Base-by-base conservation (phyloP, 2,888 invertebrate genomes). In the Apodemia hepburni region DNA sequence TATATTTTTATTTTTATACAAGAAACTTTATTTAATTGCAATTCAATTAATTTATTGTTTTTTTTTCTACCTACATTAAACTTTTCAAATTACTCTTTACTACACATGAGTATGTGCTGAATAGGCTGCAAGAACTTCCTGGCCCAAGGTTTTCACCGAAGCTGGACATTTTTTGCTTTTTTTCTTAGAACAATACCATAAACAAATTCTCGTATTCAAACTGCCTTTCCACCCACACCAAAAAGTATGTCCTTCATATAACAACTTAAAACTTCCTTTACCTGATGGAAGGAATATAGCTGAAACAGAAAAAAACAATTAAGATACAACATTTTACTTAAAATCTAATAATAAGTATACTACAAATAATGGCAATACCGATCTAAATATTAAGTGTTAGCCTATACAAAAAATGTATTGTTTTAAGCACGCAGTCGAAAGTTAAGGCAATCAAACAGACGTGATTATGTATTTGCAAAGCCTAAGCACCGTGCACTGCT, bases 111-210 rank as follows among this genome's bases (percentile, higher is more conserved):
- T 71, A 47, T 71, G 71, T 8, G 61, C 61, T 6, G 27, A 58
- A 17, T 61, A 42, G 8, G 59, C 57, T 12, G 45, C 64, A 2
- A 69, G 29, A n/a, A 72, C 51, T 17, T 60, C 49, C 4, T 58
- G 64, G 1, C 73, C 66, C 9, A 68, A n/a, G 1, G 75, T 77
- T 42, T 68, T 65, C 0, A 77, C 67, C 0, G 70, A 67, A 0
- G 71, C 72, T 0, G 68, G 70, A 54, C 77, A 76, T 12, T 70
- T 68, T 22, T 54, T 71, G 35, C 73, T 73, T 27, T 73, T 73
- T 61, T 70, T 76, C 68, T 75, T 76, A 0, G 77, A 77, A 54
- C 76, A 77, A 61, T 77, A 76, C 77, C 77, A 77, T 0, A 70
- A 64, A 38, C 72, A 71, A 7, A 61, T 63, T 15, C 64, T 66